Evolutionary conservation across 2,888 invertebrate genomes (phyloP).

Genomic region (Apamea epomidion): DNA sequence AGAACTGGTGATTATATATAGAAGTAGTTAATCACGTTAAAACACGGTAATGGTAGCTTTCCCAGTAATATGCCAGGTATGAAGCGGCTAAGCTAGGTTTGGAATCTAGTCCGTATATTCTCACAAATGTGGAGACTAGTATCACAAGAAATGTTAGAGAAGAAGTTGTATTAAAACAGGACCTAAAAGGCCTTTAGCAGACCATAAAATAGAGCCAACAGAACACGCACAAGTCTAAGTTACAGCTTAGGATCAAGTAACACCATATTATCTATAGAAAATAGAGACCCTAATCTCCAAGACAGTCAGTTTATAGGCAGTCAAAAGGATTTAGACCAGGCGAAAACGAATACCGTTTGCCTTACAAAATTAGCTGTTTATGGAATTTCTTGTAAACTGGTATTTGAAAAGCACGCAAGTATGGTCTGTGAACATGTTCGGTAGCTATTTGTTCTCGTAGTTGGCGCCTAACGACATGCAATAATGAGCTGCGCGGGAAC

Average conservation of each 20-base stretch:
- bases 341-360: conserved; percentile 28
- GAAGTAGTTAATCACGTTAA: conserved; percentile 9
- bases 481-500: conserved; percentile 83
- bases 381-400: conserved; percentile 55
- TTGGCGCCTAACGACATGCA: conserved; percentile 87
- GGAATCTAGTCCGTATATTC: neutral
- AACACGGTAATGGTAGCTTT: neutral
- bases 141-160: neutral
- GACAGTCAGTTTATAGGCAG: conserved; percentile 10
- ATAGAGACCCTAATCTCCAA: neutral
- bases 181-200: neutral
- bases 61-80: neutral
- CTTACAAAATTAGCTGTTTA: conserved; percentile 35
- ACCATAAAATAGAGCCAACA: conserved; percentile 6
- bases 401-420: conserved; percentile 58
- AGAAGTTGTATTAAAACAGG: neutral
- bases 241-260: neutral
- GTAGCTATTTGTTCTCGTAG: conserved; percentile 73
- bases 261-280: conserved; percentile 2
- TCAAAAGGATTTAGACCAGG: conserved; percentile 9
- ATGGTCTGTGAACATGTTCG: conserved; percentile 62
- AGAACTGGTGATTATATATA: conserved; percentile 2
- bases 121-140: neutral
- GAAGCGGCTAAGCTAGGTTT: neutral
- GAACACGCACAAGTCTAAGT: conserved; percentile 4